These are phyloP conservation scores for Thamnophis elegans DNA, from an alignment of 2,797 vertebrate genomes.

Conservation along the genomic window DNA sequence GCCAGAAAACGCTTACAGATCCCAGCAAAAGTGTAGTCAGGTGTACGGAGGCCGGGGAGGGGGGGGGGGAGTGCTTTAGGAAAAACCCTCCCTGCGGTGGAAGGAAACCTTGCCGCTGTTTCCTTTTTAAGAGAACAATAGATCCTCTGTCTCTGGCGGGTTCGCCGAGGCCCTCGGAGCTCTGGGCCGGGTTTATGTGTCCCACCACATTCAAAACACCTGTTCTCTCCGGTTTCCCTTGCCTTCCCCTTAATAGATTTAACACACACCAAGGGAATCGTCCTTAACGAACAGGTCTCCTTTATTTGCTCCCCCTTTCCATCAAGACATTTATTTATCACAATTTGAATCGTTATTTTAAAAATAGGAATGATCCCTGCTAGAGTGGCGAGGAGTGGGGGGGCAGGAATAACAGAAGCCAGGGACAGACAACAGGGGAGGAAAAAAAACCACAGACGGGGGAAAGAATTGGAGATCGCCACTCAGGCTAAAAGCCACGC, in stretches of 20 bases:
- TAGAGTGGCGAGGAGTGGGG: slow-evolving; percentile 13
- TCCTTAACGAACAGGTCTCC: slow-evolving; percentile 61
- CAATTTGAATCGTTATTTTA: slow-evolving; percentile 64
- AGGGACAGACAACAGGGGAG: slow-evolving; percentile 70
- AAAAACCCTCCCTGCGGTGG: not conserved
- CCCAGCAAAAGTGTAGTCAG: not conserved
- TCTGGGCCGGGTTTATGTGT: not conserved
- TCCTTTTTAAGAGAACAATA: slow-evolving; percentile 9
- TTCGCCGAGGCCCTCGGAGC: not conserved
- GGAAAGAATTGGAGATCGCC: slow-evolving; percentile 20
- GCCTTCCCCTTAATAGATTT: not conserved
- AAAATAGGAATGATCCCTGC: slow-evolving; percentile 71
- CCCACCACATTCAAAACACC: slow-evolving; percentile 11
- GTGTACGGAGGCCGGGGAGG: not conserved
- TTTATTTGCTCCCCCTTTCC: slow-evolving; percentile 54
- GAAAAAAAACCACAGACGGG: slow-evolving; percentile 40
- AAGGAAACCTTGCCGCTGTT: not conserved
- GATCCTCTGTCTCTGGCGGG: not conserved
- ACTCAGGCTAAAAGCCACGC: slow-evolving; percentile 51
- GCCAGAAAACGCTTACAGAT: not conserved
- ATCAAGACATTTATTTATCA: slow-evolving; percentile 77
- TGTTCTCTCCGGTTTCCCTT: slow-evolving; percentile 18
- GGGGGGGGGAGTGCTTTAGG: not conserved
- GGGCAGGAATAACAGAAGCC: not conserved
- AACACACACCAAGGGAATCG: not conserved